Base-by-base conservation (phyloP, 2,113 vertebrate genomes). In the Thalassarche chlororhynchos region DNA sequence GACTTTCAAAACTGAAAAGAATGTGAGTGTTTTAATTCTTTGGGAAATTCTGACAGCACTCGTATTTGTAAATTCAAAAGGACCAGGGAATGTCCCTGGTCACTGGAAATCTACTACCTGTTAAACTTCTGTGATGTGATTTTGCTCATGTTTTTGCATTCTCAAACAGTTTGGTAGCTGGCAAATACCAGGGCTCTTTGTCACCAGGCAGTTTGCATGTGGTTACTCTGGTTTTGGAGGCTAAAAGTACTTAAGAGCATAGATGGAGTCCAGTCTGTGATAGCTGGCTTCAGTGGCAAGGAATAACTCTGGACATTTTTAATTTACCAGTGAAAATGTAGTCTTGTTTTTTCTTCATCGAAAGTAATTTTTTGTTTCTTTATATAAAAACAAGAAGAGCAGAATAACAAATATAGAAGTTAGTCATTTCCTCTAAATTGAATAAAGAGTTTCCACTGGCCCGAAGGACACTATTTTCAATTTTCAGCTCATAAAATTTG, bases 11-110 rank as follows among this genome's bases (percentile, higher is more conserved):
- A 40, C 3, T 11, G 40, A 42, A 57, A 89, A 61, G 3, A 40
- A 52, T 10, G 1, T 14, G 17, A 0, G 0, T 1, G 52, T 76
- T 87, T 62, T 25, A 66, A 14, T 70, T 82, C 10, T 66, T 54
- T 38, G 9, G 15, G 28, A 62, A 82, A 52, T 76, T 85, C 17
- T 47, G 20, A 25, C 9, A 68, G 9, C 24, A 40, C 4, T 68
- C 23, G 3, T 26, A 36, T 42, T 54, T 68, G 19, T 61, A 79
- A 13, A 66, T 64, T 66, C 18, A 23, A 32, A 58, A 75, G 29
- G 10, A 57, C 2, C 1, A 13, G 25, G 7, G 9, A 18, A 54
- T 19, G 8, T 9, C 6, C 11, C 23, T 40, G 21, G 47, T 46
- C 26, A 42, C 12, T 60, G 25, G 16, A 52, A 74, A 81, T 34